Percentiles rank a stretch among this genome's conserved stretches.
Evolutionary conservation across 1,140 invertebrate genomes (phyloP).

Genomic region (Nebria ingens): DNA sequence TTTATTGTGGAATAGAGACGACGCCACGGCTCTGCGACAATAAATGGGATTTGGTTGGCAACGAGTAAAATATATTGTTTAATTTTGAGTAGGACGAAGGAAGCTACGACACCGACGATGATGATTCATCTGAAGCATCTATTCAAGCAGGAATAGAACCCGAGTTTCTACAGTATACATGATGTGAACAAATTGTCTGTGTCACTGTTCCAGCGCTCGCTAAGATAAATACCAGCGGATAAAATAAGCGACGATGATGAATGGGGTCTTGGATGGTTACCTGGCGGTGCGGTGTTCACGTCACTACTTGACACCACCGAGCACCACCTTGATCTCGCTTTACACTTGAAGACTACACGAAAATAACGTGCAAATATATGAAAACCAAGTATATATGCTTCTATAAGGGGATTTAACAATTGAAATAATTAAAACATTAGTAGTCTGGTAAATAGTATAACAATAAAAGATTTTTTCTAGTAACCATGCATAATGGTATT

Average conservation of each 20-base stretch:
- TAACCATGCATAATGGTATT: too few relatives aligned
- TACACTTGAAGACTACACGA: too few relatives aligned
- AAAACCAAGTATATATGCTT: too few relatives aligned
- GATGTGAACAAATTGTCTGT: constrained; percentile 5
- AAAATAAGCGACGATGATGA: constrained; percentile 8
- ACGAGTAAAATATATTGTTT: constrained; percentile 8
- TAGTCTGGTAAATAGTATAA: too few relatives aligned
- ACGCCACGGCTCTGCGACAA: too few relatives aligned
- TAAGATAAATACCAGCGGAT: constrained; percentile 4
- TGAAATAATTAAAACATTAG: too few relatives aligned
- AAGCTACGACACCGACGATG: background rate
- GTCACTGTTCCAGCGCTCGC: background rate
- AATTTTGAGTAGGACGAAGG: constrained; percentile 1
- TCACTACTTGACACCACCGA: too few relatives aligned
- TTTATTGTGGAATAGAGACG: too few relatives aligned
- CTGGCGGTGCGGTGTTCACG: background rate
- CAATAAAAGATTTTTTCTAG: too few relatives aligned
- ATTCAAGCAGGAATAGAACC: background rate
- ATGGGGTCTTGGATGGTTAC: background rate
- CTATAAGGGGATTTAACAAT: too few relatives aligned
- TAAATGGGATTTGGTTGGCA: background rate
- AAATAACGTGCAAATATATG: too few relatives aligned
- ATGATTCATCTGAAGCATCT: background rate
- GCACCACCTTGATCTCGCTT: too few relatives aligned
- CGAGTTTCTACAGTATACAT: background rate